These are phyloP conservation scores for Lathamus discolor DNA, from an alignment of 2,113 vertebrate genomes.

Conservation along the genomic window DNA sequence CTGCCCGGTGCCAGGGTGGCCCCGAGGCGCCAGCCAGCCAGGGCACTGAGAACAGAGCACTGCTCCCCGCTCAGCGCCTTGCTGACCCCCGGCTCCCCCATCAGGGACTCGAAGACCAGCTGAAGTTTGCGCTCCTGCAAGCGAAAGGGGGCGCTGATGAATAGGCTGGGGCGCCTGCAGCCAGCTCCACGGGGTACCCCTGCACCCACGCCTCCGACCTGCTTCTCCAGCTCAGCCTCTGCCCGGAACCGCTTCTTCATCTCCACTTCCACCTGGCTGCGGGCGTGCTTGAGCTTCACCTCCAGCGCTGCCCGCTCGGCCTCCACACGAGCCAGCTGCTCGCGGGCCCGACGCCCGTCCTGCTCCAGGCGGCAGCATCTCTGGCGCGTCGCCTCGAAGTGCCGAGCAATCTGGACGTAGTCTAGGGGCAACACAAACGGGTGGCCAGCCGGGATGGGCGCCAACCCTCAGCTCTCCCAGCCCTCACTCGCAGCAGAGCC, in stretches of 20 bases:
- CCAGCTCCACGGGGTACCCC: accelerated
- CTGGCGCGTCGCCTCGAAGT: conserved; percentile 73
- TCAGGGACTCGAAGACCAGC: conserved; percentile 79
- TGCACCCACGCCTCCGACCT: conserved; percentile 56
- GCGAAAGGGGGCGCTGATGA: accelerated
- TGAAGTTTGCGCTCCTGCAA: conserved; percentile 83
- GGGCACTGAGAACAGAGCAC: conserved; percentile 66
- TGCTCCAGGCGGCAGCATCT: conserved; percentile 74
- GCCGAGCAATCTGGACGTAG: conserved; percentile 61
- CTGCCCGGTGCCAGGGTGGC: background rate
- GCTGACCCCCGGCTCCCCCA: conserved; percentile 71
- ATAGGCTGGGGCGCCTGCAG: accelerated
- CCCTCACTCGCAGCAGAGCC: background rate
- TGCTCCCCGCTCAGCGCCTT: conserved; percentile 70
- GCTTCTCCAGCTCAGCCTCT: conserved; percentile 80
- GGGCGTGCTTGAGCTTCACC: conserved; percentile 84
- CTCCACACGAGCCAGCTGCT: conserved; percentile 78
- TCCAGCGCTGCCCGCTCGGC: conserved; percentile 79
- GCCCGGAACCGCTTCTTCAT: conserved; percentile 83
- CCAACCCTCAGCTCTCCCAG: background rate
- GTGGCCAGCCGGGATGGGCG: background rate
- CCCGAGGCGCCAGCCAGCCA: conserved; percentile 56
- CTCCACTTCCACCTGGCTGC: conserved; percentile 87
- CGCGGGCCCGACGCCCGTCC: conserved; percentile 75
- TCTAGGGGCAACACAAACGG: conserved; percentile 36